Base-by-base conservation (phyloP, 2,888 invertebrate genomes). In the Tiliacea citrago region DNA sequence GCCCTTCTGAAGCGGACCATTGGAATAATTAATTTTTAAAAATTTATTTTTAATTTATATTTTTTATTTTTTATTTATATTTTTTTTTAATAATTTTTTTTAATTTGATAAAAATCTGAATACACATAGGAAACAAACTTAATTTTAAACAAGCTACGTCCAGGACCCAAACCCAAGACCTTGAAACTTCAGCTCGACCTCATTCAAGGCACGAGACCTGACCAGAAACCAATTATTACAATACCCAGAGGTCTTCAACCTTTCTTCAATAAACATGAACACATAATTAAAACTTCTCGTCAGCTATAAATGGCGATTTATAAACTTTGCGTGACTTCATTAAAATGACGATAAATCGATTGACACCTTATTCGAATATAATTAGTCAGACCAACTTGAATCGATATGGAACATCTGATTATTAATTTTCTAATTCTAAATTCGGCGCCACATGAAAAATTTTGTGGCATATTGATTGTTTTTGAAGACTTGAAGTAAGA, bases 311-410 rank as follows among this genome's bases (percentile, higher is more conserved):
- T 74, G 81, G 68, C 78, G 71, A 87, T 88, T 87, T 73, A 85
- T 86, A 87, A 86, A 84, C 88, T 78, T 84, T 65, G 83, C 87
- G 87, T 87, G 87, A 86, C 84, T 88, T 80, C 82, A 86, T 87
- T 86, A 86, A 67, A 88, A 83, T 85, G 73, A 72, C 78, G 82
- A 82, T 82, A 78, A 83, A 82, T 83, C 82, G 78, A 84, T 82
- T 82, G 82, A 87, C 88, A 88, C 82, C 85, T 83, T 82, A 85
- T 81, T 84, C 78, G 82, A 77, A 77, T 79, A 82, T 79, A 84
- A 82, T 85, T 81, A 85, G 79, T 79, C 49, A 49, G 62, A 62
- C 53, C 68, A 74, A 78, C 65, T 76, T 29, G 74, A 82, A 78
- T 77, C 77, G 80, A 81, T 77, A 83, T 77, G 75, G 73, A 75